These are phyloP conservation scores for Myiopsitta monachus DNA, from an alignment of 2,113 vertebrate species.

Conservation along the genomic window DNA sequence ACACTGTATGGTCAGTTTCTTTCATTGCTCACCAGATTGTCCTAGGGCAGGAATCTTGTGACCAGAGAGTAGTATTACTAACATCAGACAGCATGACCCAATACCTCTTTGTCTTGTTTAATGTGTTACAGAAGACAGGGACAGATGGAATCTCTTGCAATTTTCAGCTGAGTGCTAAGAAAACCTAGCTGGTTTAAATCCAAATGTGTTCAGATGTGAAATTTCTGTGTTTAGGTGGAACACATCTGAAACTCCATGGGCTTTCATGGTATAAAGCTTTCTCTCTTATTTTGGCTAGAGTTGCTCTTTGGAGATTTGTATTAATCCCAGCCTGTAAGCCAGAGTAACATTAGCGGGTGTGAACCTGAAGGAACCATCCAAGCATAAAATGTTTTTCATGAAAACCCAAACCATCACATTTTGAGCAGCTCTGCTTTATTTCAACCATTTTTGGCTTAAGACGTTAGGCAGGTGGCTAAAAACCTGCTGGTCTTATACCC, in stretches of 20 bases:
- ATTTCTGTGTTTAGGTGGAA: background rate
- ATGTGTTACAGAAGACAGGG: background rate
- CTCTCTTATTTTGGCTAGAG: background rate
- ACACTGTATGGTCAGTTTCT: background rate
- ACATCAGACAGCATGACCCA: background rate
- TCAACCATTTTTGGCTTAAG: background rate
- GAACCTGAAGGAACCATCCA: background rate
- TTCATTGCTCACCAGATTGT: background rate
- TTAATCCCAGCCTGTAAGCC: background rate
- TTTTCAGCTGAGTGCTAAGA: background rate
- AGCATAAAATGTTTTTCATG: background rate
- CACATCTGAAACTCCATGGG: background rate
- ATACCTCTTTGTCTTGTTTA: background rate
- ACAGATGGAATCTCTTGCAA: background rate
- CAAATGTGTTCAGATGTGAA: background rate
- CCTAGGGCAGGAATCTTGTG: background rate
- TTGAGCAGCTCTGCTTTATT: background rate
- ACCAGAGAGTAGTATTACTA: background rate
- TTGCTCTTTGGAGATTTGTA: background rate
- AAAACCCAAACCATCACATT: background rate
- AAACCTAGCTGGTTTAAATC: background rate
- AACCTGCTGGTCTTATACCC: background rate
- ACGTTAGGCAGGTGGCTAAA: background rate
- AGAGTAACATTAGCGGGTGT: background rate
- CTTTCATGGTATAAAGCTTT: background rate